phyloP scores from a whole-genome alignment of 2,113 vertebrate species.

The Sapajus apella region DNA sequence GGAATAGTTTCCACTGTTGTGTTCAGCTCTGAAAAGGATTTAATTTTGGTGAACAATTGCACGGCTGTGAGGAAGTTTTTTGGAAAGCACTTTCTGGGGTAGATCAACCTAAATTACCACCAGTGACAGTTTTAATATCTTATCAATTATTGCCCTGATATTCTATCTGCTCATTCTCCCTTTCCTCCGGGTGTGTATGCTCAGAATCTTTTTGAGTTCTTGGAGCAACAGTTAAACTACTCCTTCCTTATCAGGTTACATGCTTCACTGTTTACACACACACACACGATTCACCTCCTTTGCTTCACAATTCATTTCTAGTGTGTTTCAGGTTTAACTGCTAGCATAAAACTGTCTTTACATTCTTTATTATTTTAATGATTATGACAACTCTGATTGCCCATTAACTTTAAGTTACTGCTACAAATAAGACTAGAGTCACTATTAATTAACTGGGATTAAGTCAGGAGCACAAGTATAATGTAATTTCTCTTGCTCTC shows the following conservation, averaged over 20 bases:
- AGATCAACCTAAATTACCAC: neutral
- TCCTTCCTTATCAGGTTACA: neutral
- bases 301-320: conserved; percentile 15
- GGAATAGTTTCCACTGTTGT: neutral
- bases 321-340: neutral
- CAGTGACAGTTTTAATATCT: neutral
- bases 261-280: neutral
- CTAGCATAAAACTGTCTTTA: neutral
- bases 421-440: neutral
- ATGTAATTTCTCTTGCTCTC: neutral
- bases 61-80: neutral
- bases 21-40: neutral
- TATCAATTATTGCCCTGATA: neutral
- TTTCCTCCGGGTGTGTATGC: neutral
- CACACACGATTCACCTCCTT: neutral
- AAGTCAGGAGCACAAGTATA: neutral
- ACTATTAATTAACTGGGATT: neutral
- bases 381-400: neutral
- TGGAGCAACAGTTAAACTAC: neutral
- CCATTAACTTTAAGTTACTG: neutral
- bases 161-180: neutral
- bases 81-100: neutral
- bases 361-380: neutral
- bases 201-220: conserved; percentile 21
- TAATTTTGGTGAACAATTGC: neutral